These are phyloP conservation scores for Pseudolycoriella hygida DNA, from an alignment of 2,888 invertebrate species.

Conservation along the genomic window DNA sequence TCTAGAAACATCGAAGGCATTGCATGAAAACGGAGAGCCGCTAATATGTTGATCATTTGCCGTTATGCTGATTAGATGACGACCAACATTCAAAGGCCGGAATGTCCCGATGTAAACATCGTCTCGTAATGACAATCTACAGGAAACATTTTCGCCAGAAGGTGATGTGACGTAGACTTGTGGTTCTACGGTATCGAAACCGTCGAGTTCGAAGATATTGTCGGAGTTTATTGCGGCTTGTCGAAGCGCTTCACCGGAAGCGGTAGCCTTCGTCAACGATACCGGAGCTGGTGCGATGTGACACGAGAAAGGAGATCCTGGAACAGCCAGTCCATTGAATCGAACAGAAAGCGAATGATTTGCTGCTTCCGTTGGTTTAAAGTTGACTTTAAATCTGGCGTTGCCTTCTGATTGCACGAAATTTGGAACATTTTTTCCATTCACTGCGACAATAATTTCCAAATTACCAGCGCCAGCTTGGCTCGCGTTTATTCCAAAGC, in stretches of 20 bases:
- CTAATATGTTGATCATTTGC: slow-evolving; percentile 71
- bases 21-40: slow-evolving; percentile 86
- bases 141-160: slow-evolving; percentile 60
- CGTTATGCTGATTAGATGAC: slow-evolving; percentile 67
- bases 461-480: slow-evolving; percentile 84
- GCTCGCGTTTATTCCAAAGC: slow-evolving; percentile 77
- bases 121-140: slow-evolving; percentile 45
- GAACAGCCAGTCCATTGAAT: slow-evolving; percentile 57
- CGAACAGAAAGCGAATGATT: slow-evolving; percentile 81
- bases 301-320: slow-evolving; percentile 89
- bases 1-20: slow-evolving; percentile 81
- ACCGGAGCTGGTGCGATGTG: slow-evolving; percentile 42
- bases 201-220: slow-evolving; percentile 40
- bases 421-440: slow-evolving; percentile 92
- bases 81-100: slow-evolving; percentile 70
- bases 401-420: slow-evolving; percentile 96
- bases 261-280: slow-evolving; percentile 39
- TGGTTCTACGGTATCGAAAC: slow-evolving; percentile 40
- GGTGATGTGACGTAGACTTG: slow-evolving; percentile 65
- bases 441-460: slow-evolving; percentile 94
- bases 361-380: slow-evolving; percentile 88
- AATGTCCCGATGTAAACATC: slow-evolving; percentile 64
- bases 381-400: slow-evolving; percentile 79
- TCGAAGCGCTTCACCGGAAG: slow-evolving; percentile 25
- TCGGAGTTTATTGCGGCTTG: slow-evolving; percentile 28